Evolutionary conservation across 2,797 vertebrate species (phyloP).

Genomic region (Zenarchopterus dispar): DNA sequence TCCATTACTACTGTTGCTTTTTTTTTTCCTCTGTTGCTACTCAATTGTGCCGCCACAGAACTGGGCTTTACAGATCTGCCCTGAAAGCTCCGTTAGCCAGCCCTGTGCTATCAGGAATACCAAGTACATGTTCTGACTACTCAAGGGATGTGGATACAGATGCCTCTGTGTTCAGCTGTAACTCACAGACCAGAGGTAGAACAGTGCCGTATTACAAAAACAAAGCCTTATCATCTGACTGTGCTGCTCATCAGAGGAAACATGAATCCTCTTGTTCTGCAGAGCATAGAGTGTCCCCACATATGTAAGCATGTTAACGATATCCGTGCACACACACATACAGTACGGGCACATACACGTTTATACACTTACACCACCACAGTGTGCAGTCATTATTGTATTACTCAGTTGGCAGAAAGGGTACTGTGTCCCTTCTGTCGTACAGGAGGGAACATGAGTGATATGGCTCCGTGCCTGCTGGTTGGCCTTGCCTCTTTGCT

Average conservation of each 20-base stretch:
- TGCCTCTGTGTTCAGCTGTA: conserved; percentile 59
- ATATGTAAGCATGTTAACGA: conserved; percentile 24
- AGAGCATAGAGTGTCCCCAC: conserved; percentile 11
- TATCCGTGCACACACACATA: conserved; percentile 12
- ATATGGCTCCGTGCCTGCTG: conserved; percentile 58
- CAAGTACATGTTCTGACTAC: conserved; percentile 61
- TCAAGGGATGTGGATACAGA: conserved; percentile 61
- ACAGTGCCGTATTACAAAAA: conserved; percentile 60
- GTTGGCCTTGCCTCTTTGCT: conserved; percentile 59
- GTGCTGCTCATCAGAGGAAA: conserved; percentile 58
- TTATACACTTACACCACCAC: conserved; percentile 6
- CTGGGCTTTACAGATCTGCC: conserved; percentile 59
- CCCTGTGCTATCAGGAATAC: conserved; percentile 72
- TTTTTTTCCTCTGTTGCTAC: conserved; percentile 30
- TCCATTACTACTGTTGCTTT: conserved; percentile 26
- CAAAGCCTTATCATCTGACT: conserved; percentile 59
- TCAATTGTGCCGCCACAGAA: conserved; percentile 56
- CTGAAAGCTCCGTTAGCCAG: conserved; percentile 65
- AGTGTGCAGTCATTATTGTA: conserved; percentile 40
- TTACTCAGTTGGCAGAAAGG: conserved; percentile 43
- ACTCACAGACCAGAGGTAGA: conserved; percentile 55
- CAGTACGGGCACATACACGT: not conserved
- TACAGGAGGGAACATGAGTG: conserved; percentile 65
- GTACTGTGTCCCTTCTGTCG: conserved; percentile 49
- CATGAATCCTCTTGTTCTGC: conserved; percentile 50